Base-by-base conservation (phyloP, 2,888 invertebrate genomes). In the Lacanobia oleracea region DNA sequence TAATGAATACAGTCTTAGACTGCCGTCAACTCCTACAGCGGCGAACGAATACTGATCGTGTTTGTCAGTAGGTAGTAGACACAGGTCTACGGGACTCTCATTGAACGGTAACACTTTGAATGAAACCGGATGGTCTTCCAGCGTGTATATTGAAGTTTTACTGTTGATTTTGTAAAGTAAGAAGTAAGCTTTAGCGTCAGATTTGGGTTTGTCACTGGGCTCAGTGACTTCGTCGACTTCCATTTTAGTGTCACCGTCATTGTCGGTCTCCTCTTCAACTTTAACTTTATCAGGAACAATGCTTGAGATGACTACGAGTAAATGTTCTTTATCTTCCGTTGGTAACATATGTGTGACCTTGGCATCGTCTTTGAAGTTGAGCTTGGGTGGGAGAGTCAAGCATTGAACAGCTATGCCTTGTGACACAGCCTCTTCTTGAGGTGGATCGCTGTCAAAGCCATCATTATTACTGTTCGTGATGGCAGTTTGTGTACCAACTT, bases 21-120 rank as follows among this genome's bases (percentile, higher is more conserved):
- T 96, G 9, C 98, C 98, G 89, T 98, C 98, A 2, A 96, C 96
- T 79, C 98, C 98, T 18, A 98, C 98, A 57, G 97, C 95, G 18
- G 98, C 97, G 69, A 97, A 97, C 57, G 97, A 97, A 62, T 97
- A 97, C 66, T 94, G 93, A 18, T 96, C 96, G 21, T 92, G 90
- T 73, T 94, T 93, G 71, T 94, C 93, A 6, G 89, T 88, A 1
- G 98, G 98, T 82, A 98, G 91, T 72, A 98, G 93, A 77, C 97
- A 97, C 45, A 98, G 93, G 87, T 98, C 97, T 2, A 97, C 92
- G 0, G 98, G 98, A 82, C 97, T 97, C 87, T 98, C 97, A 56
- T 96, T 95, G 64, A 94, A 95, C 12, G 96, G 95, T 77, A 98
- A 93, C 87, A 97, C 97, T 88, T 96, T 96, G 64, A 96, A 92